A percentile compares a stretch with the other conserved stretches of the same genome.
Evolutionary conservation across 1,140 invertebrate species (phyloP).

Genomic region (Lucilia cuprina): DNA sequence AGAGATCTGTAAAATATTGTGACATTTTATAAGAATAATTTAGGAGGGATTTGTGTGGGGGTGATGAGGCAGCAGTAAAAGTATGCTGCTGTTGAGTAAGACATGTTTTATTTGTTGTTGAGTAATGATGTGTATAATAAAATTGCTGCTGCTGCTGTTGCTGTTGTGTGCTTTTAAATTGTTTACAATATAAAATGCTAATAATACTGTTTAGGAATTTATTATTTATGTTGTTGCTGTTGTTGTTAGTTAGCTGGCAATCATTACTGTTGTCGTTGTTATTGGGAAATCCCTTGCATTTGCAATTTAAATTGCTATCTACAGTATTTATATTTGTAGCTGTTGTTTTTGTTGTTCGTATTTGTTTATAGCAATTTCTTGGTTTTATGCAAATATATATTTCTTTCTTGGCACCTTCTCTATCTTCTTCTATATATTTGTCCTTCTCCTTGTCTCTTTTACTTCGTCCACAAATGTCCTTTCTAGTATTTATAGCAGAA

Average conservation of each 20-base stretch:
- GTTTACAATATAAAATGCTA: constrained; percentile 35
- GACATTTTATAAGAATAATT: background rate
- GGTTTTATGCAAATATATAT: constrained; percentile 5
- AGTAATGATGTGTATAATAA: background rate
- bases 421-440: background rate
- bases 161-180: constrained; percentile 25
- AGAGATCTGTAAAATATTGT: background rate
- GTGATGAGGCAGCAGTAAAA: no score
- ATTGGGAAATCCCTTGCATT: background rate
- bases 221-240: background rate
- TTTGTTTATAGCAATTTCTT: background rate
- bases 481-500: background rate
- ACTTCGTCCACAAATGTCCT: background rate
- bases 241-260: background rate
- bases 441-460: background rate
- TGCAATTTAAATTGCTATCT: background rate
- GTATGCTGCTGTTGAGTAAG: background rate
- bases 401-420: background rate
- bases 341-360: background rate
- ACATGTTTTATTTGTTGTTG: background rate
- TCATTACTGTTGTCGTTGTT: background rate
- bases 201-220: constrained; percentile 14
- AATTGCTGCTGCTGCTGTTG: background rate
- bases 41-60: background rate
- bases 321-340: background rate